These are phyloP conservation scores for Petrosia ficiformis DNA, from an alignment of 37 sponge, comb jelly and placozoan genomes.

Conservation along the genomic window DNA sequence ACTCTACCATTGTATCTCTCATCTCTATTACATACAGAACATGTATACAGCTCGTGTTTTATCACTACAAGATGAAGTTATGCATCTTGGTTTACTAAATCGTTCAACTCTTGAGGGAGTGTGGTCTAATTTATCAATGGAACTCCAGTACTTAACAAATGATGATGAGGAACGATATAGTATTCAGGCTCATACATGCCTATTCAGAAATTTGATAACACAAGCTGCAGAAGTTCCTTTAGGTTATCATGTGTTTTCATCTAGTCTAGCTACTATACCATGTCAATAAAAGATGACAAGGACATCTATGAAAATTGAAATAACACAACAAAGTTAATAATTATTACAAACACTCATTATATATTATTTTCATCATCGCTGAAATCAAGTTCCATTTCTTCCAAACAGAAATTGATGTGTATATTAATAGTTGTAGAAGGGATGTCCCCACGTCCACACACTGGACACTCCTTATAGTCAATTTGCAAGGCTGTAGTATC, in stretches of 20 bases:
- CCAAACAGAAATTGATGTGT: slow-evolving; percentile 51
- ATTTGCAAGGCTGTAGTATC: not conserved
- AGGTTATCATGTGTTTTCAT: slow-evolving; percentile 75
- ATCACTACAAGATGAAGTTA: slow-evolving; percentile 53
- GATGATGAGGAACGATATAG: slow-evolving; percentile 96
- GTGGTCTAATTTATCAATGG: slow-evolving; percentile 76
- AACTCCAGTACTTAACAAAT: slow-evolving; percentile 83
- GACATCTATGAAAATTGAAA: too few species aligned
- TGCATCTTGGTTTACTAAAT: slow-evolving; percentile 72
- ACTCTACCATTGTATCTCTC: too few species aligned
- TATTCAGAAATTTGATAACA: slow-evolving; percentile 76
- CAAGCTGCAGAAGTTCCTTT: slow-evolving; percentile 81
- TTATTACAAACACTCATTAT: too few species aligned
- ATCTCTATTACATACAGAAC: too few species aligned
- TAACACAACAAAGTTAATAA: too few species aligned
- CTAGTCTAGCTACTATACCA: slow-evolving; percentile 25
- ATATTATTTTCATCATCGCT: not conserved
- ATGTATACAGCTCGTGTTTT: slow-evolving; percentile 65
- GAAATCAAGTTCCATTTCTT: slow-evolving; percentile 21
- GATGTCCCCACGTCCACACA: slow-evolving; percentile 54
- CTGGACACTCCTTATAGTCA: slow-evolving; percentile 41
- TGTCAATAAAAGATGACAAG: not conserved
- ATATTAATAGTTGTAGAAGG: slow-evolving; percentile 35
- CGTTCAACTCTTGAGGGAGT: slow-evolving; percentile 45
- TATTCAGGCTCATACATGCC: slow-evolving; percentile 79